Base-by-base conservation (phyloP, 2,797 vertebrate genomes). In the Siniperca undulata region DNA sequence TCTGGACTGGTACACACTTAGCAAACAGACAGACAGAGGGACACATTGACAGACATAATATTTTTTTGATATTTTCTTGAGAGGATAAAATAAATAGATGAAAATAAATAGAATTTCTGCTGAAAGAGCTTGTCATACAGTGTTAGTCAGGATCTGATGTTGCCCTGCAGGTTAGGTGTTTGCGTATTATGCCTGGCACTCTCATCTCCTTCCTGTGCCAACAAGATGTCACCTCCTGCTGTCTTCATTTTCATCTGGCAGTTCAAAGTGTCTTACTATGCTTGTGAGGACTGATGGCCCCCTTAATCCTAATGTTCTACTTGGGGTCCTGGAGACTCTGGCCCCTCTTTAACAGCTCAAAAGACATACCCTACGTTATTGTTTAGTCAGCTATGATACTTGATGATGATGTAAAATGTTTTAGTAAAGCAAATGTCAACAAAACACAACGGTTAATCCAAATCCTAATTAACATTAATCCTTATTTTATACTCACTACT, bases 151-250 rank as follows among this genome's bases (percentile, higher is more conserved):
- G 59, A 78, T 80, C 5, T 70, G 77, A 74, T 78, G 77, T 64
- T 66, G 67, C 65, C 20, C 85, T 55, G 61, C 81, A 82, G 88
- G 82, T 71, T 55, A 53, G 68, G 42, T 74, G 66, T 80, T 66
- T 69, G 71, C 3, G 12, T 77, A 69, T 66, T 53, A 67, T 44
- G 80, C 44, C 64, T 74, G 65, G 56, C 44, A 30, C 72, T 50
- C 65, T 84, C 74, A 55, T 74, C 69, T 79, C 77, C 64, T 75
- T 74, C 77, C 65, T 61, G 56, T 88, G 85, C 81, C 86, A 91
- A 80, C 71, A 79, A 69, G 56, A 77, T 87, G 86, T 84, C 87
- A 77, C 68, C 80, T 78, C 71, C 68, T 24, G 46, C 72, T 64
- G 38, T 59, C 61, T 67, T 81, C 55, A 68, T 79, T 71, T 82